phyloP scores from a whole-genome alignment of 2,113 vertebrate species.

The Thamnophis sirtalis region DNA sequence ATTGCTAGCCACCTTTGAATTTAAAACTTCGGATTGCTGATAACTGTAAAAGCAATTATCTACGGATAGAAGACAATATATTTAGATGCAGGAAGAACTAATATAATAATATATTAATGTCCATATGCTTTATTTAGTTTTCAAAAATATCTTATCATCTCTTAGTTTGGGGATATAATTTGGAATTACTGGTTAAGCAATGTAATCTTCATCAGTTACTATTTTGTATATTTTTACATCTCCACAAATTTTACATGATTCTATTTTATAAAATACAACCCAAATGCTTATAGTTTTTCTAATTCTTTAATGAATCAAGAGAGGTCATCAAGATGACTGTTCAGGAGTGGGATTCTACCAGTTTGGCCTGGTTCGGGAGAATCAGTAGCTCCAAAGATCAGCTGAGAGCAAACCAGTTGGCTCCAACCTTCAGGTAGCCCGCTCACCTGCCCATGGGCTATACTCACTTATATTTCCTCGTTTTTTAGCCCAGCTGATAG shows the following conservation, averaged over 20 bases:
- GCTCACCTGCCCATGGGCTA: too few species aligned
- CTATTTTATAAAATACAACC: background rate
- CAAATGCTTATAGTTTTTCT: constrained; percentile 19
- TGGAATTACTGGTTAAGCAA: background rate
- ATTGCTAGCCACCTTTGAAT: background rate
- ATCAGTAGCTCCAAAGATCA: too few species aligned
- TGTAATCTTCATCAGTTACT: background rate
- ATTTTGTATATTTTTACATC: background rate
- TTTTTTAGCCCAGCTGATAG: too few species aligned
- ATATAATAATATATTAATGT: background rate
- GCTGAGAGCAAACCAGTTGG: too few species aligned
- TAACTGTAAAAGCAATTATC: background rate
- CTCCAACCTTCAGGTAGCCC: too few species aligned
- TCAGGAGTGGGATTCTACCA: too few species aligned
- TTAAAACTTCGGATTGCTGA: background rate
- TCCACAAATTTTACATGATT: background rate
- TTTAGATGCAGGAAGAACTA: background rate
- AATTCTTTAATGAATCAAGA: constrained; percentile 7
- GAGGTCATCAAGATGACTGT: background rate
- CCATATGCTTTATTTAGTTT: background rate
- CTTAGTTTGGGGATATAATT: background rate
- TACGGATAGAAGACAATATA: background rate
- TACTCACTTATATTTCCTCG: too few species aligned
- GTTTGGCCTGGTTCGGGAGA: too few species aligned
- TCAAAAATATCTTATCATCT: background rate